Percentiles rank a stretch among this genome's conserved stretches.
phyloP scores from a whole-genome alignment of 2,113 vertebrate genomes.

The Cottus gobio region DNA sequence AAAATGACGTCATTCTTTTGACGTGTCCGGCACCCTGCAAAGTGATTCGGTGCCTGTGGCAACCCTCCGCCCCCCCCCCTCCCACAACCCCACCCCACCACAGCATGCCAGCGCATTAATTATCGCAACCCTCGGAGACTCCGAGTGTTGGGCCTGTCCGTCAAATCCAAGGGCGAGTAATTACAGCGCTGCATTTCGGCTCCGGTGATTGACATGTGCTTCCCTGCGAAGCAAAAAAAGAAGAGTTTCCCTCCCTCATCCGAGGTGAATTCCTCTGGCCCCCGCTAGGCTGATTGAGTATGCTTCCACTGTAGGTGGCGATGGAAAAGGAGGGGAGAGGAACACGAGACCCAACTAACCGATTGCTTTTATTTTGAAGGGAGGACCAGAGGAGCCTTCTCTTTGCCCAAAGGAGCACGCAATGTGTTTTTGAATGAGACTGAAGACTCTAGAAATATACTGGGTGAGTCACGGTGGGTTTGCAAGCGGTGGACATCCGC shows the following conservation, averaged over 20 bases:
- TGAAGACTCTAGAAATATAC: conserved; percentile 87
- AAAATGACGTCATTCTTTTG: no score
- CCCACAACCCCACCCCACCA: not conserved
- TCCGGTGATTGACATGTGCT: conserved; percentile 9
- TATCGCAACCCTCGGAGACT: conserved; percentile 27
- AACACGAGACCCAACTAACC: conserved; percentile 76
- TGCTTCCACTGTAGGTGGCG: conserved; percentile 15
- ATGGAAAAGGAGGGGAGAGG: conserved; percentile 17
- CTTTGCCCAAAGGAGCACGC: conserved; percentile 91
- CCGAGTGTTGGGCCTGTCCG: conserved; percentile 4
- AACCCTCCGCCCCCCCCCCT: not conserved
- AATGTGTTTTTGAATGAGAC: conserved; percentile 91
- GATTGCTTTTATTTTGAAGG: conserved; percentile 85
- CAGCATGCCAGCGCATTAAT: conserved; percentile 1
- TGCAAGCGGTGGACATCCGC: conserved; percentile 83
- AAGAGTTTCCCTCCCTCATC: conserved; percentile 26
- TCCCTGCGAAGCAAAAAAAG: not conserved
- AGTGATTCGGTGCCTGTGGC: conserved; percentile 1
- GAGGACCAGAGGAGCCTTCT: conserved; percentile 90
- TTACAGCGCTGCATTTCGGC: conserved; percentile 1
- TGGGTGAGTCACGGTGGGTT: conserved; percentile 87
- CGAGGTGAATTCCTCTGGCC: conserved; percentile 13
- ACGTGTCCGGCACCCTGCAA: not conserved
- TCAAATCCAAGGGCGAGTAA: conserved; percentile 30
- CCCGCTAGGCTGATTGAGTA: conserved; percentile 25